phyloP scores from a whole-genome alignment of 2,888 invertebrate species.

The Nycteola revayana region DNA sequence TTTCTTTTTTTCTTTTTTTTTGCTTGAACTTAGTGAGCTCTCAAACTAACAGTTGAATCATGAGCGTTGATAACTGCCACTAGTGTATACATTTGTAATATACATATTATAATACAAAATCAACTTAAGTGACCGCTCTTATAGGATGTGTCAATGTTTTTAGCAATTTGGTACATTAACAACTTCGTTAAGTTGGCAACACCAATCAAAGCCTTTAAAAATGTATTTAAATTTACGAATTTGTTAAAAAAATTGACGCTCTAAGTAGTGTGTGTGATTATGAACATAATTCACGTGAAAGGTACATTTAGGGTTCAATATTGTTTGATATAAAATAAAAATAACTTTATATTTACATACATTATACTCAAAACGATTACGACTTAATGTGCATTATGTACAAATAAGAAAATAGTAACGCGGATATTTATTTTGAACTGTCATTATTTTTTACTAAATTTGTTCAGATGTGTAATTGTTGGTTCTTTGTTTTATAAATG shows the following conservation, averaged over 20 bases:
- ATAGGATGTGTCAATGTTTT: too few relatives aligned
- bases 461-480: constrained; percentile 32
- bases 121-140: constrained; percentile 59
- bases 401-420: constrained; percentile 13
- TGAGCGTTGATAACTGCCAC: constrained; percentile 76
- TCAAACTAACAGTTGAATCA: constrained; percentile 36
- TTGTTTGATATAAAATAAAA: constrained; percentile 13
- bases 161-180: background rate
- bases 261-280: constrained; percentile 10
- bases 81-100: constrained; percentile 71
- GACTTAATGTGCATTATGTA: constrained; percentile 26
- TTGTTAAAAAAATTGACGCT: background rate
- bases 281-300: constrained; percentile 30
- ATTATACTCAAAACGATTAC: constrained; percentile 29
- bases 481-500: background rate
- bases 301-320: constrained; percentile 11
- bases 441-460: constrained; percentile 26
- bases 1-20: too few relatives aligned
- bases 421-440: constrained; percentile 8
- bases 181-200: too few relatives aligned
- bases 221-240: background rate
- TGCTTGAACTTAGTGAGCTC: constrained; percentile 38
- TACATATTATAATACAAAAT: constrained; percentile 58
- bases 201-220: too few relatives aligned
- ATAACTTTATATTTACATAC: constrained; percentile 20